Base-by-base conservation (phyloP, 1,140 invertebrate species). In the Lysiphlebus fabarum region DNA sequence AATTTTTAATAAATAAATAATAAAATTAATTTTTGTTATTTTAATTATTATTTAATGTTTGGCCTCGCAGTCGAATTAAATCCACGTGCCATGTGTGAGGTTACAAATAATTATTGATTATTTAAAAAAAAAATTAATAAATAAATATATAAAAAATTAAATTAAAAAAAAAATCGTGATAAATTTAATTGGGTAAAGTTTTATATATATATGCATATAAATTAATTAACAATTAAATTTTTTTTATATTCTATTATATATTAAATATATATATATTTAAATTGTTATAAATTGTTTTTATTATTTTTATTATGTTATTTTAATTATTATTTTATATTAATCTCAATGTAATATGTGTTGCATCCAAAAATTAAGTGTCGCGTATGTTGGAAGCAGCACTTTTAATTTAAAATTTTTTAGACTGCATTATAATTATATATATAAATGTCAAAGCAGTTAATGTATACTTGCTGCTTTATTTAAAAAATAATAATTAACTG, bases 11-110 rank as follows among this genome's bases (percentile, higher is more conserved):
- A 10, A 2, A 42, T 42, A 33, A 43, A 40, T 12, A 47, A 44
- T 56, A 1, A 17, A 40, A 40, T 2, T 40, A 40, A 40, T 3
- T 38, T 56, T 56, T 44, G 36, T 42, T 5, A 40, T 40, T 40
- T 61, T 12, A 43, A 44, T 11, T 33, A 64, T 36, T 43, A 45
- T 53, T 36, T 55, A 62, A 37, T 56, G 56, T 62, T 65, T 76
- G 64, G 70, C 71, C 75, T 78, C 75, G 70, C 75, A 76, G 71
- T 69, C 62, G 70, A 65, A 69, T 36, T 10, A 69, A 53, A 64
- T 67, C 62, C 62, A 64, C 62, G 60, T 65, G 67, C 62, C 62
- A 65, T 70, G 69, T 66, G 67, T 67, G 66, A 61, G 17, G 17
- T 26, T 26, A 26, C 17, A 26, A 26, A 4, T 26, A 26, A 26